phyloP scores from a whole-genome alignment of 1,140 invertebrate species.

The Nautilus pompilius region DNA sequence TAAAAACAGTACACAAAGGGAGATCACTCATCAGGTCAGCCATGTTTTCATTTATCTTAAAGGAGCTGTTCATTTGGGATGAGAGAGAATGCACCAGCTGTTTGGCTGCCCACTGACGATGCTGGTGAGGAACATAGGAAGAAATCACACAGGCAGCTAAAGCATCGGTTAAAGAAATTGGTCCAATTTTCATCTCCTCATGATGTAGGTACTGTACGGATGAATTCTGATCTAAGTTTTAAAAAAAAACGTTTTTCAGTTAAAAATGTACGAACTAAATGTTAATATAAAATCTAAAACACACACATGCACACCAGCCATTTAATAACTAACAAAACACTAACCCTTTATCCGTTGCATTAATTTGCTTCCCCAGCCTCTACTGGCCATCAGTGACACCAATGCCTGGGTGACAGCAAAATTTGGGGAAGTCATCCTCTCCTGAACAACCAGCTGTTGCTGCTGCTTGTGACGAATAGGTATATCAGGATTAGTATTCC shows the following conservation, averaged over 20 bases:
- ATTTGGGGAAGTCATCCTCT: conserved; percentile 33
- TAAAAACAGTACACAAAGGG: conserved; percentile 48
- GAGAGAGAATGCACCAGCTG: conserved; percentile 58
- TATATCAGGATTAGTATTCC: conserved; percentile 5
- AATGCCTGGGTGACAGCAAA: conserved; percentile 66
- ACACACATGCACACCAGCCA: too few relatives aligned
- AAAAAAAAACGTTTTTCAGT: too few relatives aligned
- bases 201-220: too few relatives aligned
- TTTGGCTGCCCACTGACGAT: conserved; percentile 65
- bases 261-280: too few relatives aligned
- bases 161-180: conserved; percentile 64
- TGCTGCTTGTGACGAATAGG: not conserved
- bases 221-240: too few relatives aligned
- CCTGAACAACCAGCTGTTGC: not conserved
- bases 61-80: conserved; percentile 17
- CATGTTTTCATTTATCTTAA: conserved; percentile 13
- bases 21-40: conserved; percentile 50
- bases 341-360: too few relatives aligned
- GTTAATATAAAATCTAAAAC: too few relatives aligned
- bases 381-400: conserved; percentile 59
- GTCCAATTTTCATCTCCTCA: too few relatives aligned
- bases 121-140: conserved; percentile 52
- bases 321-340: too few relatives aligned
- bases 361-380: conserved; percentile 14
- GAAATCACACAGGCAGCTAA: conserved; percentile 65